Conservation (phyloP, 2,888 invertebrate genomes). For the Drosophila mimetica region DNA sequence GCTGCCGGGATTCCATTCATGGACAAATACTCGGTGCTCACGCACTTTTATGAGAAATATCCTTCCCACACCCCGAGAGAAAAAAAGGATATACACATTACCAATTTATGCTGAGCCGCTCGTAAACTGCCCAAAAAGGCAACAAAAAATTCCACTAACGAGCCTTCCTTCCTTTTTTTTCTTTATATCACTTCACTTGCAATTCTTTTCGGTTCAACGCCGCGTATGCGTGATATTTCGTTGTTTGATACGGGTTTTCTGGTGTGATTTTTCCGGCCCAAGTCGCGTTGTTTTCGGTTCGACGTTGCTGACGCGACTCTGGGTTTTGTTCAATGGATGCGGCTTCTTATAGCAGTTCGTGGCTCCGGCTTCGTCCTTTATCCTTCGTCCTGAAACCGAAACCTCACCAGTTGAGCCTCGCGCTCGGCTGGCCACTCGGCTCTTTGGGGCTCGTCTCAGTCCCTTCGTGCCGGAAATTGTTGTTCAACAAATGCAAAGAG, state of each 20-base stretch:
- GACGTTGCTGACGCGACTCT: slow-evolving; percentile 75
- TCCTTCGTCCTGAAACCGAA: slow-evolving; percentile 15
- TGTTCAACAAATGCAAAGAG: slow-evolving; percentile 54
- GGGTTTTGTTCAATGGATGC: slow-evolving; percentile 45
- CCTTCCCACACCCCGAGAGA: background rate
- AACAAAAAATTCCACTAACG: slow-evolving; percentile 65
- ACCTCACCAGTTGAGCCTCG: slow-evolving; percentile 46
- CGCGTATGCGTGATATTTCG: slow-evolving; percentile 60
- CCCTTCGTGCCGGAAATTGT: slow-evolving; percentile 64
- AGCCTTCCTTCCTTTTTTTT: slow-evolving; percentile 40
- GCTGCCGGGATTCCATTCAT: slow-evolving; percentile 57
- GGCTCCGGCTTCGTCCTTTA: slow-evolving; percentile 36
- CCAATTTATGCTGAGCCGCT: slow-evolving; percentile 55
- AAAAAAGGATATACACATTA: slow-evolving; percentile 29
- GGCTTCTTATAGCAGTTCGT: slow-evolving; percentile 64
- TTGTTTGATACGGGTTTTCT: background rate
- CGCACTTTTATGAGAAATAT: slow-evolving; percentile 67
- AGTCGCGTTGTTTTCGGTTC: slow-evolving; percentile 56
- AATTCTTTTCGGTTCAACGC: slow-evolving; percentile 36
- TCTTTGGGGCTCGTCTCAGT: slow-evolving; percentile 8
- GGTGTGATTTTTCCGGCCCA: background rate
- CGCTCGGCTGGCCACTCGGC: slow-evolving; percentile 29
- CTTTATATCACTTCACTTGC: slow-evolving; percentile 32
- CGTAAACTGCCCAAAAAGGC: slow-evolving; percentile 50
- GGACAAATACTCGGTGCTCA: slow-evolving; percentile 57